A percentile compares a stretch with the other conserved stretches of the same genome.
These are phyloP conservation scores for Pachymerium ferrugineum DNA, from an alignment of 2,888 invertebrate genomes.

Conservation along the genomic window DNA sequence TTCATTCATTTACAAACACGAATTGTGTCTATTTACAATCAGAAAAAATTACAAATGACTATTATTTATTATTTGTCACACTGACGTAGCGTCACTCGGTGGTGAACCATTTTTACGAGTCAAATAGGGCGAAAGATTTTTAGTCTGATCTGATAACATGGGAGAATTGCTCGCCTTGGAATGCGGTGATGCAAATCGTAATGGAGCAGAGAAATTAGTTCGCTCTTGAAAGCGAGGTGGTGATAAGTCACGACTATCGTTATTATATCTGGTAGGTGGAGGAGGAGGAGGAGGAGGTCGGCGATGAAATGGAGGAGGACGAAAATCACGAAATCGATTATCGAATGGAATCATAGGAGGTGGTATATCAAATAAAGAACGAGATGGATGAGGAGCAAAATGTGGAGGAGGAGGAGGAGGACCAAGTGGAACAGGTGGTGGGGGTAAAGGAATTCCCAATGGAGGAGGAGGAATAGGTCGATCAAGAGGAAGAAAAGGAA, in stretches of 20 bases:
- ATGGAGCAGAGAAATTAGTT: background rate
- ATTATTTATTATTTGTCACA: no score
- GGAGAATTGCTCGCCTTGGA: no score
- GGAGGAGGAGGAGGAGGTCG: background rate
- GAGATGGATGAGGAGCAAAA: background rate
- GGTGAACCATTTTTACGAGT: background rate
- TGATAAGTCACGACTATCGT: background rate
- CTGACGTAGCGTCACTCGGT: background rate
- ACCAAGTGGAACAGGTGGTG: background rate
- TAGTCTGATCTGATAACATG: no score
- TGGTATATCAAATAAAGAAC: background rate
- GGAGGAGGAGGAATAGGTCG: background rate
- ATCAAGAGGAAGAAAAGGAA: background rate
- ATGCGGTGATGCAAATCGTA: background rate
- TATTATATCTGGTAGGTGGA: no score
- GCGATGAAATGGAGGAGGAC: background rate
- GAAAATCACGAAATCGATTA: background rate
- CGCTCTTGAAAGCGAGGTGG: background rate
- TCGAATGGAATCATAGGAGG: conserved; percentile 3
- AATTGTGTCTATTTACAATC: background rate
- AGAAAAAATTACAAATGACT: no score
- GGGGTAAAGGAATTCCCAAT: background rate
- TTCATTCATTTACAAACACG: background rate
- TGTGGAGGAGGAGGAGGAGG: background rate
- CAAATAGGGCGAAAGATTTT: no score